Base-by-base conservation (phyloP, 2,113 vertebrate genomes). In the Lophochroa leadbeateri region DNA sequence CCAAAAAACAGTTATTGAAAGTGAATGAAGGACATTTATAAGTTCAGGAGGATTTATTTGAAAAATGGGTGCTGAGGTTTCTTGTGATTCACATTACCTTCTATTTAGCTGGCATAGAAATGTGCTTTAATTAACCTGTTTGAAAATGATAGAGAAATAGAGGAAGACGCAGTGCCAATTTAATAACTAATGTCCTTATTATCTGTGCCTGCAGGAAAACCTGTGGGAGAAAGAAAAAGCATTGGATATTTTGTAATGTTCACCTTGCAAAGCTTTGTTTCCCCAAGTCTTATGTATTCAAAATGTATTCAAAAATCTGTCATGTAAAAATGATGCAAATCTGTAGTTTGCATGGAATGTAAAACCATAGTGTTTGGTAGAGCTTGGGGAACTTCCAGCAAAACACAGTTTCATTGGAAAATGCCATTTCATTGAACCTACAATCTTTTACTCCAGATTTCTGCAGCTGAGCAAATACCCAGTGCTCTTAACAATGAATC, bases 91-190 rank as follows among this genome's bases (percentile, higher is more conserved):
- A 87, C 43, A 35, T 52, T 86, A 68, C 28, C 8, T 72, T 85
- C 58, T 76, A 23, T 92, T 92, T 86, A 94, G 31, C 52, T 82
- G 47, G 28, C 53, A 86, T 85, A 58, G 67, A 92, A 76, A 93
- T 58, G 20, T 61, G 27, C 29, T 94, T 77, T 85, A 91, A 90
- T 88, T 94, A 90, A 88, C 60, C 55, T 92, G 82, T 76, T 93
- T 83, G 82, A 88, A 93, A 92, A 88, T 58, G 37, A 72, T 70
- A 95, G 52, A 94, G 74, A 95, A 96, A 92, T 24, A 76, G 80
- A 75, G 71, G 74, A 72, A 91, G 67, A 88, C 14, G 1, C 75
- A 50, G 9, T 80, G 79, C 63, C 82, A 86, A 37, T 58, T 91
- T 94, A 77, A 90, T 95, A 96, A 94, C 39, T 94, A 50, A 90